Percentiles rank a stretch among this genome's conserved stretches.
These are phyloP conservation scores for Enteromius fasciolatus DNA, from an alignment of 2,797 vertebrate genomes.

Conservation along the genomic window DNA sequence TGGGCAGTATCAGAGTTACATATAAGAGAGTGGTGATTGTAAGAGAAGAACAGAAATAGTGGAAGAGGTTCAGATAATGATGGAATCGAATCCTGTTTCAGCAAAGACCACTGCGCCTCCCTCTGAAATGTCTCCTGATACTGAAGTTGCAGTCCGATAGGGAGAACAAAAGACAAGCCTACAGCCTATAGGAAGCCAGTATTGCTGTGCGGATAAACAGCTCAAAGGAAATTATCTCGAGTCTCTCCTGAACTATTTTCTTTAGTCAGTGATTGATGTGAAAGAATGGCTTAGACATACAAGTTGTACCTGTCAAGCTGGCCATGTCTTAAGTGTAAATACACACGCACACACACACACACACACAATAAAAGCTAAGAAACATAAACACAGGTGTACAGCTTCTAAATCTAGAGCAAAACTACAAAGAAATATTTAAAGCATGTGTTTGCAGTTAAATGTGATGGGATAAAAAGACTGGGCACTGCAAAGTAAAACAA, in stretches of 20 bases:
- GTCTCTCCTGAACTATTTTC: conserved; percentile 1
- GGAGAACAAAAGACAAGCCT: not conserved
- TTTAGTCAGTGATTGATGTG: conserved; percentile 13
- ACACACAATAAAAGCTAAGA: not conserved
- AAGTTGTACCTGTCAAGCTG: conserved; percentile 23
- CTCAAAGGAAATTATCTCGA: not conserved
- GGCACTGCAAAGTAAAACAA: not conserved
- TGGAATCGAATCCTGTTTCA: conserved; percentile 40
- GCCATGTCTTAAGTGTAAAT: conserved; percentile 17
- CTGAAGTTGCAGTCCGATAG: not conserved
- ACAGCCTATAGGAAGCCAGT: conserved; percentile 12
- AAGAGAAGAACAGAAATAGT: conserved; percentile 3
- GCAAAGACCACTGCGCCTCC: not conserved
- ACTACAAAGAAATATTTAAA: not conserved
- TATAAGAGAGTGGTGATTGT: conserved; percentile 31
- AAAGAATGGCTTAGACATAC: conserved; percentile 20
- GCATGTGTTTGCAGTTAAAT: not conserved
- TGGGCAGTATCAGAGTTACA: not conserved
- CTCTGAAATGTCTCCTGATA: conserved; percentile 16
- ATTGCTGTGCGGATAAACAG: conserved; percentile 4
- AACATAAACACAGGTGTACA: conserved; percentile 4
- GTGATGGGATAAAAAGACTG: not conserved
- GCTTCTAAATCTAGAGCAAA: not conserved
- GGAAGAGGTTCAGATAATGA: conserved; percentile 25
- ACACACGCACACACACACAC: not conserved